These are phyloP conservation scores for Lepeophtheirus salmonis DNA, from an alignment of 1,140 invertebrate genomes.

Conservation along the genomic window DNA sequence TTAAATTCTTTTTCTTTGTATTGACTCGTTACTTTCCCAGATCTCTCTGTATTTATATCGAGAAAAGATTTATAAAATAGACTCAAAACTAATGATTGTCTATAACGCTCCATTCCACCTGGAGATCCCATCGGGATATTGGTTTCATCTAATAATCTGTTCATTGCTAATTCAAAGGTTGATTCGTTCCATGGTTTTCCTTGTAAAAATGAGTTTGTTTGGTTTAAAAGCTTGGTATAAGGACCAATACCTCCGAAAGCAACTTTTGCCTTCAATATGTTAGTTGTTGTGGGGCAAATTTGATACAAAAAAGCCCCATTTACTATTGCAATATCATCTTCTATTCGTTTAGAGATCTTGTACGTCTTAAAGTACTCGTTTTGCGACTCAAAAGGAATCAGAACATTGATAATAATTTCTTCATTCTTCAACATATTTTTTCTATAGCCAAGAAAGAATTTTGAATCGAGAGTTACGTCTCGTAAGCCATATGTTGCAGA, in stretches of 20 bases:
- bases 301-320: conserved; percentile 52
- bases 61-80: conserved; percentile 21
- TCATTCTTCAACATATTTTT: conserved; percentile 49
- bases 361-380: conserved; percentile 37
- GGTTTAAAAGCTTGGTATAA: conserved; percentile 51
- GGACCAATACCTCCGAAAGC: conserved; percentile 82
- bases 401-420: conserved; percentile 60
- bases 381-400: conserved; percentile 39
- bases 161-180: conserved; percentile 42
- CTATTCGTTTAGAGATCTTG: conserved; percentile 72
- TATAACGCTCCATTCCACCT: conserved; percentile 71
- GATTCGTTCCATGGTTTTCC: conserved; percentile 39
- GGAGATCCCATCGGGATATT: conserved; percentile 54
- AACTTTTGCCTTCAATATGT: conserved; percentile 27
- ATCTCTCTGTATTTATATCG: neutral
- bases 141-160: conserved; percentile 48
- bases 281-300: conserved; percentile 23
- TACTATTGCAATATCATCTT: conserved; percentile 89
- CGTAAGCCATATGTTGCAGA: conserved; percentile 32
- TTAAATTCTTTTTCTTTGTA: conserved; percentile 29
- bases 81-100: conserved; percentile 52
- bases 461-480: conserved; percentile 49
- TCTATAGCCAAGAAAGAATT: conserved; percentile 72
- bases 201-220: conserved; percentile 41
- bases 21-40: neutral